phyloP scores from a whole-genome alignment of 2,888 invertebrate genomes.

The Andrena marginata region DNA sequence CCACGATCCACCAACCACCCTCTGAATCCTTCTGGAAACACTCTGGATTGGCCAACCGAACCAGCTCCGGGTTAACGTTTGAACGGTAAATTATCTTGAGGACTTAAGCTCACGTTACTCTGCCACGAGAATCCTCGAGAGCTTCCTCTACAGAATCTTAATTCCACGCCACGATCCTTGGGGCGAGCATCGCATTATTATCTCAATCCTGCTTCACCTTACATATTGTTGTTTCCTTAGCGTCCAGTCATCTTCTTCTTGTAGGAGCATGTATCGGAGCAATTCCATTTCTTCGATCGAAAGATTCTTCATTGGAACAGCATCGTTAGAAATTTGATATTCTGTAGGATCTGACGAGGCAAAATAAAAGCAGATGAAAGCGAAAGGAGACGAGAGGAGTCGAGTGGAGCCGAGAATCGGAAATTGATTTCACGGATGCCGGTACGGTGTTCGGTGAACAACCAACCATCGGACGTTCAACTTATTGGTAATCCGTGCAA shows the following conservation, averaged over 20 bases:
- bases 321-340: too few species aligned
- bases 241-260: too few species aligned
- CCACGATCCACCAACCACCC: slow-evolving; percentile 23
- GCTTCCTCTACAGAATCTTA: slow-evolving; percentile 74
- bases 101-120: slow-evolving; percentile 62
- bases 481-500: slow-evolving; percentile 75
- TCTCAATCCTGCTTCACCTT: neutral
- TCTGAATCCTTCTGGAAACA: slow-evolving; percentile 37
- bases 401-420: slow-evolving; percentile 22
- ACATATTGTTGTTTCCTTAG: neutral
- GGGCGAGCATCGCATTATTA: slow-evolving; percentile 55
- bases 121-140: slow-evolving; percentile 47
- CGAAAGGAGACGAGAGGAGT: neutral
- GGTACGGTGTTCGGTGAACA: slow-evolving; percentile 42
- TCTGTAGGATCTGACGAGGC: neutral
- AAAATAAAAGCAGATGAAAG: neutral
- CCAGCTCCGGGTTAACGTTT: slow-evolving; percentile 74
- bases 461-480: slow-evolving; percentile 60
- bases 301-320: too few species aligned
- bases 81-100: slow-evolving; percentile 79
- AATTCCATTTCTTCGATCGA: too few species aligned
- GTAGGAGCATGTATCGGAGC: too few species aligned
- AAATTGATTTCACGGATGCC: slow-evolving; percentile 60
- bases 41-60: slow-evolving; percentile 54
- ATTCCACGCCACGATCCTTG: slow-evolving; percentile 65